phyloP scores from a whole-genome alignment of 2,113 vertebrate genomes.

The Hirundichthys speculiger region DNA sequence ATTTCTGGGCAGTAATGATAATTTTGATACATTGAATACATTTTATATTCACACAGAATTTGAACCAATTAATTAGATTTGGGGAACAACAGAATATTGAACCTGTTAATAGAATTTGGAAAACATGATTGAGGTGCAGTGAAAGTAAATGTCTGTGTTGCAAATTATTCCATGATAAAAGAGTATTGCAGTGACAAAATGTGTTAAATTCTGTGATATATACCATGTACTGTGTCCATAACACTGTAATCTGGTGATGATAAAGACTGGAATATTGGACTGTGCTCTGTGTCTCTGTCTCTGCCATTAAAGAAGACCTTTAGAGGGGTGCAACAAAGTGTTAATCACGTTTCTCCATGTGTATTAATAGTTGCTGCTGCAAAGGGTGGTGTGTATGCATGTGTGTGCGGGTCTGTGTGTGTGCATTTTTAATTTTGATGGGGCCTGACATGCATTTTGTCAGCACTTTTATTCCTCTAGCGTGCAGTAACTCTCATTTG shows the following conservation, averaged over 20 bases:
- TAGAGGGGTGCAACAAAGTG: slow-evolving; percentile 41
- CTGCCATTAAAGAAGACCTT: slow-evolving; percentile 63
- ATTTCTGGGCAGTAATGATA: too few species aligned
- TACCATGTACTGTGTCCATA: slow-evolving; percentile 15
- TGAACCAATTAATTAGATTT: not conserved
- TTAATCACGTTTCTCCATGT: slow-evolving; percentile 52
- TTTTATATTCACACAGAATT: not conserved
- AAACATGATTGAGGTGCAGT: too few species aligned
- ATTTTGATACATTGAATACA: too few species aligned
- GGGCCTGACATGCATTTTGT: slow-evolving; percentile 23
- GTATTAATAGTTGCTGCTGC: slow-evolving; percentile 37
- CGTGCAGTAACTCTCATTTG: slow-evolving; percentile 25
- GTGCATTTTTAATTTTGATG: slow-evolving; percentile 27
- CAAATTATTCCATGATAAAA: not conserved
- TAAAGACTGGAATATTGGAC: too few species aligned
- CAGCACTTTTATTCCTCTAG: slow-evolving; percentile 6
- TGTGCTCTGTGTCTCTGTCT: slow-evolving; percentile 55
- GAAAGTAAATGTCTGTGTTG: too few species aligned
- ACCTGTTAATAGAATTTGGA: too few species aligned
- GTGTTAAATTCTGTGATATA: slow-evolving; percentile 10
- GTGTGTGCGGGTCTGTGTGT: slow-evolving; percentile 1
- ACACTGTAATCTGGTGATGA: slow-evolving; percentile 34
- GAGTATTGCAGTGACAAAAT: not conserved
- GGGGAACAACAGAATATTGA: not conserved
- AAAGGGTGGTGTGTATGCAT: slow-evolving; percentile 14